These are phyloP conservation scores for Sebastes oblongus DNA, from an alignment of 2,797 vertebrate species.

Conservation along the genomic window DNA sequence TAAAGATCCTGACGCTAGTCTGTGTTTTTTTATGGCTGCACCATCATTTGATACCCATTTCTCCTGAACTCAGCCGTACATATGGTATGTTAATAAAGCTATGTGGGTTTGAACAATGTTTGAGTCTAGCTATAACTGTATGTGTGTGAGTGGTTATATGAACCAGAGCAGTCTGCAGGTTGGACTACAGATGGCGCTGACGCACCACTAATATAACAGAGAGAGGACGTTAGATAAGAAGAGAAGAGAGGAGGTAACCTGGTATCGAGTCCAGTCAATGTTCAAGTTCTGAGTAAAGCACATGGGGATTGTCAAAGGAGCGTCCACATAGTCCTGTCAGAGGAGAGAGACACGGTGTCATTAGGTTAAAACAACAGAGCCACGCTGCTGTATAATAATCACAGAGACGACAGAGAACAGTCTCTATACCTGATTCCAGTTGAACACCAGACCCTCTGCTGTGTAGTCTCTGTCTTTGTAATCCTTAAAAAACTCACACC, in stretches of 20 bases:
- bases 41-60: not conserved
- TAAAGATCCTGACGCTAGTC: not conserved
- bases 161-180: conserved; percentile 5
- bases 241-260: conserved; percentile 78
- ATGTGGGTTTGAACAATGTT: not conserved
- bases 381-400: no score
- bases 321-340: conserved; percentile 93
- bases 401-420: not conserved
- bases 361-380: not conserved
- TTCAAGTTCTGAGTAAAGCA: conserved; percentile 90
- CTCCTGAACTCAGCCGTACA: not conserved
- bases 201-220: conserved; percentile 8
- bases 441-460: conserved; percentile 96
- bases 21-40: not conserved
- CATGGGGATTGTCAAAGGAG: conserved; percentile 92
- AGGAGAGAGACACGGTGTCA: not conserved
- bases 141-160: not conserved
- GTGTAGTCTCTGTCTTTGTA: conserved; percentile 97
- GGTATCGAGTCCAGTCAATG: conserved; percentile 97
- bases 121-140: not conserved
- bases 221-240: not conserved
- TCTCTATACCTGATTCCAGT: conserved; percentile 95
- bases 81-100: not conserved
- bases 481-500: conserved; percentile 99
- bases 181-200: conserved; percentile 54